Evolutionary conservation across 30 jellyfish, hydroid and myxozoan species (phyloP).

Genomic region (Nemopilema nomurai): DNA sequence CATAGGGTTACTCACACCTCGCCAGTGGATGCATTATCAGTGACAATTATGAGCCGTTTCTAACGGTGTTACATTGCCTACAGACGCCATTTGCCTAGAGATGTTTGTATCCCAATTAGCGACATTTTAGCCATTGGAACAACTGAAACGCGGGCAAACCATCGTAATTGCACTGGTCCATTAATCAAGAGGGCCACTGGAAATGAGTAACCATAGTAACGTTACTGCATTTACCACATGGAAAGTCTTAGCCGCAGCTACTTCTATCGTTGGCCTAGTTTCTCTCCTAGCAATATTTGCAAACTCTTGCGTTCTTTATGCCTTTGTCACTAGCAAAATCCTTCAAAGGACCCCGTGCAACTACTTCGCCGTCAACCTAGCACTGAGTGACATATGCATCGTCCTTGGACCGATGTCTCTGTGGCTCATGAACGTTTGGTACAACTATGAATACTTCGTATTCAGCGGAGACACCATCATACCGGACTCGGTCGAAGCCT

Average conservation of each 20-base stretch:
- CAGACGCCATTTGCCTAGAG: too few species aligned
- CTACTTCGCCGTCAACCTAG: conserved; percentile 50
- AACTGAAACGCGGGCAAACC: too few species aligned
- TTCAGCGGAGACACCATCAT: conserved; percentile 5
- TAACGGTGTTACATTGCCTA: too few species aligned
- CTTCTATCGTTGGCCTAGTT: conserved; percentile 9
- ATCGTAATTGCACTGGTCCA: too few species aligned
- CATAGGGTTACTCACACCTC: too few species aligned
- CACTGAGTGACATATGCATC: conserved; percentile 40
- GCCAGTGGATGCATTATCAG: too few species aligned
- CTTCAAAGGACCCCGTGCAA: conserved; percentile 17
- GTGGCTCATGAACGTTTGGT: conserved; percentile 34
- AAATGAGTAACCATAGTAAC: neutral
- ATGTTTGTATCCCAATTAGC: too few species aligned
- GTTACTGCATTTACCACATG: neutral
- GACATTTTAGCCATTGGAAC: too few species aligned
- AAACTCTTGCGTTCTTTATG: conserved; percentile 17
- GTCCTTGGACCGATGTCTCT: conserved; percentile 41
- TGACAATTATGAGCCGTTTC: too few species aligned
- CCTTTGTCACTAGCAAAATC: conserved; percentile 15
- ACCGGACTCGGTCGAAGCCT: neutral
- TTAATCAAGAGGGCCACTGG: neutral
- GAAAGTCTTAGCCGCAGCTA: neutral
- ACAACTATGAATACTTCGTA: conserved; percentile 21
- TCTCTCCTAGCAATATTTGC: conserved; percentile 29